Evolutionary conservation across 2,797 vertebrate species (phyloP).

Genomic region (Mycteria americana): DNA sequence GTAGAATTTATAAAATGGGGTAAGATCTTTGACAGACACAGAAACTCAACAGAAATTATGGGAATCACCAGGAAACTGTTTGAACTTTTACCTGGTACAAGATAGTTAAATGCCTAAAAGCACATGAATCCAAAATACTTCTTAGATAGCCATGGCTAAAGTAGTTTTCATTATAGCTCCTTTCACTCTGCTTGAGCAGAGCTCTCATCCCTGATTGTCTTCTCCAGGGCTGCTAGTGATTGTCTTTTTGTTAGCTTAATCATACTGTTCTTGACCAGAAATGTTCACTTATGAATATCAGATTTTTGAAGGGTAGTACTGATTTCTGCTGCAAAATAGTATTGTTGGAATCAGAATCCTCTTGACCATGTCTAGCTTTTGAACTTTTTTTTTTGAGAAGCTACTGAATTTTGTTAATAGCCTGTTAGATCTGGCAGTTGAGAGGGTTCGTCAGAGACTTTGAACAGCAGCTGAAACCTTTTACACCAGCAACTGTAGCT

Average conservation of each 20-base stretch:
- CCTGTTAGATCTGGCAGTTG: not conserved
- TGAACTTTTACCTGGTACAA: not conserved
- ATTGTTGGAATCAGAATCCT: not conserved
- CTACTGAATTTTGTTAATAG: not conserved
- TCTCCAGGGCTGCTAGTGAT: not conserved
- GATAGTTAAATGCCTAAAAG: slow-evolving; percentile 44
- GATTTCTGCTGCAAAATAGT: not conserved
- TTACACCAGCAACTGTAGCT: not conserved
- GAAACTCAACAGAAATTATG: not conserved
- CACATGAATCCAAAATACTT: not conserved
- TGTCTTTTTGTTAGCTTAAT: not conserved
- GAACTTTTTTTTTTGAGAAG: not conserved
- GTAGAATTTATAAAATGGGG: not conserved
- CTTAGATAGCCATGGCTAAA: slow-evolving; percentile 6
- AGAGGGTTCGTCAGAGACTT: not conserved
- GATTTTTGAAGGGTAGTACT: not conserved
- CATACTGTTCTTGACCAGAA: not conserved
- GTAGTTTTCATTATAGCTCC: slow-evolving; percentile 18
- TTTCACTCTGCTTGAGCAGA: not conserved
- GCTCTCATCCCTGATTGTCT: slow-evolving; percentile 24
- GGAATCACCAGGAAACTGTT: not conserved
- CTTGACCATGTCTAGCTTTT: not conserved
- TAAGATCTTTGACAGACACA: not conserved
- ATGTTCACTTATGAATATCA: not conserved
- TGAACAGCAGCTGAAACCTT: not conserved